Percentiles rank a stretch among this genome's conserved stretches.
phyloP scores from a whole-genome alignment of 1,140 invertebrate species.

The Drosophila kepulauana region DNA sequence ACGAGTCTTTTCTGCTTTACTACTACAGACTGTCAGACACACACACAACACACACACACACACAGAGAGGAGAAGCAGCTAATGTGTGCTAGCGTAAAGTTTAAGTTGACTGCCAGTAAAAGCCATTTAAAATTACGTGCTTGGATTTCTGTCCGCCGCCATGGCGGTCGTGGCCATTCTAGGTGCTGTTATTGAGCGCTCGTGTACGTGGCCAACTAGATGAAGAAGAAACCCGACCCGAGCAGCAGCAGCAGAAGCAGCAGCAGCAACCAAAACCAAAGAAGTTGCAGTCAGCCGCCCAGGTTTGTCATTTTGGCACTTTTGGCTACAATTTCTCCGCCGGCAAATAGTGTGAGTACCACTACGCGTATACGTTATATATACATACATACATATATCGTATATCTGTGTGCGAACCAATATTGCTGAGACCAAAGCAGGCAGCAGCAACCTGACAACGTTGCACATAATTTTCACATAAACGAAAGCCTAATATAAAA shows the following conservation, averaged over 20 bases:
- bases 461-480: conserved; percentile 82
- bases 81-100: conserved; percentile 73
- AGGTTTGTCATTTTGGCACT: conserved; percentile 49
- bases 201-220: conserved; percentile 46
- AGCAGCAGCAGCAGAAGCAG: no score
- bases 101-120: conserved; percentile 83
- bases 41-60: no score
- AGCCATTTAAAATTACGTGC: conserved; percentile 83
- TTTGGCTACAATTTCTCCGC: conserved; percentile 38
- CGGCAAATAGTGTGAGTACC: not conserved
- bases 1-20: conserved; percentile 30
- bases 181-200: conserved; percentile 74
- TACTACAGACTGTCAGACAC: conserved; percentile 52
- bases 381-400: not conserved
- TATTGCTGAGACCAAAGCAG: not conserved
- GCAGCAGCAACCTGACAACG: conserved; percentile 28
- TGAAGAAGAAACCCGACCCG: conserved; percentile 8
- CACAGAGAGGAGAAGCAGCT: conserved; percentile 40
- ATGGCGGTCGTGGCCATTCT: conserved; percentile 33
- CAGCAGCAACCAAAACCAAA: not conserved
- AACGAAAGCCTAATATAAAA: conserved; percentile 82
- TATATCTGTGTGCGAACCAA: conserved; percentile 11
- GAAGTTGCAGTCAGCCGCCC: conserved; percentile 27
- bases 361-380: no score
- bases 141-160: conserved; percentile 63